Percentiles rank a stretch among this genome's conserved stretches.
Evolutionary conservation across 2,888 invertebrate genomes (phyloP).

Genomic region (Sarcophaga subvicina): DNA sequence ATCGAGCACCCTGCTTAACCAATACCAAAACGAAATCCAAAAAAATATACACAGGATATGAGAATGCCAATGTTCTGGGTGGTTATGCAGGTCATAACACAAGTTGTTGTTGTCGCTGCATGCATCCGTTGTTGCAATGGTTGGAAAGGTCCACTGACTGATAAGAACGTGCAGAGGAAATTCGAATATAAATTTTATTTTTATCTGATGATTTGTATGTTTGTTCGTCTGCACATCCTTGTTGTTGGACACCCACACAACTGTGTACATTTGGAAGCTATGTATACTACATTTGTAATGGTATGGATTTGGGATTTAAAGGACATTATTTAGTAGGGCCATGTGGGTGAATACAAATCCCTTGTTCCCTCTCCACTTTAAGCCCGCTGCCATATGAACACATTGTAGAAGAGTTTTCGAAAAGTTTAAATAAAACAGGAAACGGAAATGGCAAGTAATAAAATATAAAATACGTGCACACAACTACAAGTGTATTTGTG

Average conservation of each 20-base stretch:
- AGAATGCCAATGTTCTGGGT: constrained; percentile 63
- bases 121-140: constrained; percentile 66
- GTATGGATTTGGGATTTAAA: constrained; percentile 32
- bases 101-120: constrained; percentile 10
- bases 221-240: constrained; percentile 27
- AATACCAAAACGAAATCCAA: constrained; percentile 6
- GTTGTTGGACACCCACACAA: constrained; percentile 25
- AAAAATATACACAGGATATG: constrained; percentile 58
- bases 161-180: constrained; percentile 74
- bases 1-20: not conserved
- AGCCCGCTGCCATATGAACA: not conserved
- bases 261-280: not conserved
- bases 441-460: constrained; percentile 80
- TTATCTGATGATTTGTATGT: constrained; percentile 77
- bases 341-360: constrained; percentile 37
- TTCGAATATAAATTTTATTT: constrained; percentile 79
- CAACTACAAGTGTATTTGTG: constrained; percentile 7
- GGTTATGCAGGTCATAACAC: constrained; percentile 64
- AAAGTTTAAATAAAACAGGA: constrained; percentile 72
- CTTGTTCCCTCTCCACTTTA: not conserved
- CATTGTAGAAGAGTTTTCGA: not conserved
- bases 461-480: constrained; percentile 76
- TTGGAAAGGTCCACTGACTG: constrained; percentile 64
- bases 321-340: not conserved
- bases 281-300: constrained; percentile 29